Conservation (phyloP, 1,140 invertebrate species). For the Drosophila yakuba region DNA sequence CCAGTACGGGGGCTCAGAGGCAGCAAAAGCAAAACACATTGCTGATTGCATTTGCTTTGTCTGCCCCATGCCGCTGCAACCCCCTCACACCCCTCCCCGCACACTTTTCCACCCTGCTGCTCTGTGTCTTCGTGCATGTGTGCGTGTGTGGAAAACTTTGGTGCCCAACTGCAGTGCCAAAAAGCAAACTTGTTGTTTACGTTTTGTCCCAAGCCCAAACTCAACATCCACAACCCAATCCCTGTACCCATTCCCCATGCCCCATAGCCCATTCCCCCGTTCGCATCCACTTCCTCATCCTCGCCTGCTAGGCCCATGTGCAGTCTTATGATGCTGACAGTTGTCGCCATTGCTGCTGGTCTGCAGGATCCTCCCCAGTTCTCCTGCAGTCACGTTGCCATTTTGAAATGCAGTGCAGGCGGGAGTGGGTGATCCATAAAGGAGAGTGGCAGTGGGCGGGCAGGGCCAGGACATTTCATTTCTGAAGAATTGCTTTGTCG, state of each 20-base stretch:
- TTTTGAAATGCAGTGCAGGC: slow-evolving; percentile 69
- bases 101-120: neutral
- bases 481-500: slow-evolving; percentile 83
- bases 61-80: slow-evolving; percentile 41
- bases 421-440: slow-evolving; percentile 22
- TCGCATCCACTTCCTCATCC: slow-evolving; percentile 15
- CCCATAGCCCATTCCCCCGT: neutral
- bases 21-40: slow-evolving; percentile 60
- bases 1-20: slow-evolving; percentile 28
- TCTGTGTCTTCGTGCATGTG: neutral
- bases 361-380: slow-evolving; percentile 21
- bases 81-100: neutral
- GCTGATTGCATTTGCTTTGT: slow-evolving; percentile 72
- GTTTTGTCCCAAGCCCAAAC: slow-evolving; percentile 48
- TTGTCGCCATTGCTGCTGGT: slow-evolving; percentile 66
- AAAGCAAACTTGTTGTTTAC: slow-evolving; percentile 73
- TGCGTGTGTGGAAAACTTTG: slow-evolving; percentile 52
- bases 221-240: slow-evolving; percentile 3
- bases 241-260: neutral
- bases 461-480: slow-evolving; percentile 75
- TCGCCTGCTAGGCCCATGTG: slow-evolving; percentile 50
- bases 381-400: slow-evolving; percentile 22
- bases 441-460: neutral
- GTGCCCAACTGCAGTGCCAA: slow-evolving; percentile 62
- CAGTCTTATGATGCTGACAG: slow-evolving; percentile 76